Evolutionary conservation across 2,113 vertebrate species (phyloP).

Genomic region (Pachyramphus minor): DNA sequence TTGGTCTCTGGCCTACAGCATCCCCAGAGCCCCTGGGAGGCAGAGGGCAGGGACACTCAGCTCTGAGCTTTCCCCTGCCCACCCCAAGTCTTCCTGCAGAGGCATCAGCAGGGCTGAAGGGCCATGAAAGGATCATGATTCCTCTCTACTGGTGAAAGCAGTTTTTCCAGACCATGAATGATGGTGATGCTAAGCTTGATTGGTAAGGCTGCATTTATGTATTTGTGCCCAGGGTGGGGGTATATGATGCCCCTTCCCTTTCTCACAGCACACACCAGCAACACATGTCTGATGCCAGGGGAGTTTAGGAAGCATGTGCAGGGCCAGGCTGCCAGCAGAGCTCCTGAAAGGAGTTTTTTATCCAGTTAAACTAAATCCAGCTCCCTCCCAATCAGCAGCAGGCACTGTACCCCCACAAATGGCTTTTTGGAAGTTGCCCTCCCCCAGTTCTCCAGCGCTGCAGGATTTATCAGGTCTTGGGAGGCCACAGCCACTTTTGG

Average conservation of each 20-base stretch:
- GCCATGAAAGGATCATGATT: neutral
- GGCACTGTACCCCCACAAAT: neutral
- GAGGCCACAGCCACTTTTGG: neutral
- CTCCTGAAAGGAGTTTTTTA: neutral
- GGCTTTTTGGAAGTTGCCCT: neutral
- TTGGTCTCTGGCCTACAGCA: neutral
- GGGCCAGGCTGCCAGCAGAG: neutral
- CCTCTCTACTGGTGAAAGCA: constrained; percentile 27
- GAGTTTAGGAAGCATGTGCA: neutral
- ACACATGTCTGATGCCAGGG: neutral
- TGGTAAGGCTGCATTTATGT: no score
- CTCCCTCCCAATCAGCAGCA: neutral
- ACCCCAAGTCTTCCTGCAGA: constrained; percentile 8
- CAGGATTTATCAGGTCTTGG: neutral
- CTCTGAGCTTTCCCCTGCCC: constrained; percentile 24
- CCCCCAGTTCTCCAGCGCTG: neutral
- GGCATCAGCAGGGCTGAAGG: constrained; percentile 36
- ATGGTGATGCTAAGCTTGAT: neutral
- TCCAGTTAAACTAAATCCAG: neutral
- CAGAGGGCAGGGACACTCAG: neutral
- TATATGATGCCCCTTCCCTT: no score
- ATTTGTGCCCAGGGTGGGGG: neutral
- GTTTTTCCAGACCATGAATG: neutral
- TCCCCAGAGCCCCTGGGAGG: neutral
- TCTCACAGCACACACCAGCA: neutral